These are phyloP conservation scores for Anseranas semipalmata DNA, from an alignment of 2,113 vertebrate genomes.

Conservation along the genomic window DNA sequence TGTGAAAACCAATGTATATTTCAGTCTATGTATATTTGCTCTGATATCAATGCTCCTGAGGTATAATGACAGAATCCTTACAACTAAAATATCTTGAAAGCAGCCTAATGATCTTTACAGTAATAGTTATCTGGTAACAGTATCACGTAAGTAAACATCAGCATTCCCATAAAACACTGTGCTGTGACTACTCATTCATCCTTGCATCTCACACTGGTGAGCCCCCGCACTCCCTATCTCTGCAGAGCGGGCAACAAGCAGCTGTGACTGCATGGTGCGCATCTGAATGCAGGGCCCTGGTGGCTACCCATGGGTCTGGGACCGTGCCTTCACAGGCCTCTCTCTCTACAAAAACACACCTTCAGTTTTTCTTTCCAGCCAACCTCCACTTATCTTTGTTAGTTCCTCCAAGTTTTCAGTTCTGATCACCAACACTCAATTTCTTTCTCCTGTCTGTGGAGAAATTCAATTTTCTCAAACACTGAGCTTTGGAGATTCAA, in stretches of 20 bases:
- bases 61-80: background rate
- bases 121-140: background rate
- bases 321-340: background rate
- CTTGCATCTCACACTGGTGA: background rate
- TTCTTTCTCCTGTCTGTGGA: background rate
- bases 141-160: background rate
- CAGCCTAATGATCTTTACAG: background rate
- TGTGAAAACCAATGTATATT: background rate
- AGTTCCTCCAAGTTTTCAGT: background rate
- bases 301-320: background rate
- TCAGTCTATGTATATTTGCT: background rate
- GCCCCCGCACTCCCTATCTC: too few relatives aligned
- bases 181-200: background rate
- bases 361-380: background rate
- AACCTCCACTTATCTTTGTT: background rate
- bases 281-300: background rate
- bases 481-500: background rate
- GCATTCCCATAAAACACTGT: background rate
- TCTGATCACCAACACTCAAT: background rate
- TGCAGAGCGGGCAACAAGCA: background rate
- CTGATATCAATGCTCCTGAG: background rate
- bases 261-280: fast-evolving
- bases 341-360: background rate
- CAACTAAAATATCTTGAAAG: background rate
- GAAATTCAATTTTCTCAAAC: background rate